Evolutionary conservation across 2,888 invertebrate genomes (phyloP).

Genomic region (Euproctis similis): DNA sequence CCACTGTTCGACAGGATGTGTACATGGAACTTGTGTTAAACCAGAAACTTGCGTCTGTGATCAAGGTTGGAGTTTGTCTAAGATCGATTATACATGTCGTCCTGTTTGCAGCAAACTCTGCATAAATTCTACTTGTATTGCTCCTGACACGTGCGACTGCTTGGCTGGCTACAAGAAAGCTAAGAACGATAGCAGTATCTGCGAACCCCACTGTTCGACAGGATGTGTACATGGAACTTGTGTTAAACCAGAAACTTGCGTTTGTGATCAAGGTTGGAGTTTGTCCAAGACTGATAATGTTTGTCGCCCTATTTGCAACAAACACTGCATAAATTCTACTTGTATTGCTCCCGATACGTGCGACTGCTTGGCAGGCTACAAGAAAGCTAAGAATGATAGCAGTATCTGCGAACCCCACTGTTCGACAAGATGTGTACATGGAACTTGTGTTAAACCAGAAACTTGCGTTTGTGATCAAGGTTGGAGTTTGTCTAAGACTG

Average conservation of each 20-base stretch:
- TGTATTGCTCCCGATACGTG: slow-evolving; percentile 10
- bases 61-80: slow-evolving; percentile 5
- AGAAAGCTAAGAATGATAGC: background rate
- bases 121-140: slow-evolving; percentile 4
- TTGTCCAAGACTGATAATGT: background rate
- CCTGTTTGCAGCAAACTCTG: slow-evolving; percentile 10
- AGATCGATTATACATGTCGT: slow-evolving; percentile 3
- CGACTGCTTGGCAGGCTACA: slow-evolving; percentile 6
- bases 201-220: background rate
- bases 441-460: background rate
- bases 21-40: background rate
- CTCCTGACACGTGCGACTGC: slow-evolving; percentile 8
- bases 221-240: background rate
- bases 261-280: background rate
- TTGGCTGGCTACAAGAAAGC: slow-evolving; percentile 2
- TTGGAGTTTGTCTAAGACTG: background rate
- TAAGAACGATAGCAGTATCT: background rate
- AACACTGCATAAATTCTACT: slow-evolving; percentile 4
- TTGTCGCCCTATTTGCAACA: slow-evolving; percentile 10
- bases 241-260: background rate
- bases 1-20: background rate
- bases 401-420: background rate
- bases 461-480: background rate
- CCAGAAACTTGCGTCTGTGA: slow-evolving; percentile 12
- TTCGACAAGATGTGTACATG: background rate